Conservation (phyloP, 1,140 invertebrate genomes). For the Agrypnia vestita region DNA sequence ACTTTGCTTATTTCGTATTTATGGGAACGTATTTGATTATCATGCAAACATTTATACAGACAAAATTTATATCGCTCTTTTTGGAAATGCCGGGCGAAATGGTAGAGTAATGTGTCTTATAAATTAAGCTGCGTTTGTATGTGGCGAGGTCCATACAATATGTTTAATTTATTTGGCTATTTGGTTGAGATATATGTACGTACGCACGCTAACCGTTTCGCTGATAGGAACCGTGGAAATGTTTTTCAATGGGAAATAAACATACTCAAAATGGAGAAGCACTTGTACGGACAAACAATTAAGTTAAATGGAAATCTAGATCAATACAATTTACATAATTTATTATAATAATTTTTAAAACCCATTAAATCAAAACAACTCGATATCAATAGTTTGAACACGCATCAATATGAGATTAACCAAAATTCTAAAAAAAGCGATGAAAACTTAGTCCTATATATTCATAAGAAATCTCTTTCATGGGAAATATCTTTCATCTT, state of each 20-base stretch:
- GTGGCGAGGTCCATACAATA: slow-evolving; percentile 12
- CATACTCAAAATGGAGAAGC: too few species aligned
- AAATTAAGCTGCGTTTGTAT: slow-evolving; percentile 33
- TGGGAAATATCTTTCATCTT: too few species aligned
- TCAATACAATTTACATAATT: too few species aligned
- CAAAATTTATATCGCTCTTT: slow-evolving; percentile 40
- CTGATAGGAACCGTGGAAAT: not conserved
- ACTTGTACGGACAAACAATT: too few species aligned
- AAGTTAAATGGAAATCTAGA: too few species aligned
- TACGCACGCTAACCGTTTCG: not conserved
- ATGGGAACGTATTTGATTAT: slow-evolving; percentile 45
- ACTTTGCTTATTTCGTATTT: slow-evolving; percentile 42
- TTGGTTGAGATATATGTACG: slow-evolving; percentile 26
- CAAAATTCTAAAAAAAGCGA: too few species aligned
- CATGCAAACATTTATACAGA: slow-evolving; percentile 41
- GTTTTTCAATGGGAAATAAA: slow-evolving; percentile 24
- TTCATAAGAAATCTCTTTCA: too few species aligned
- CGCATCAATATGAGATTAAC: too few species aligned
- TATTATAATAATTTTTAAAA: too few species aligned
- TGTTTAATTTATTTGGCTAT: slow-evolving; percentile 35
- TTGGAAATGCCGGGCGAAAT: slow-evolving; percentile 29
- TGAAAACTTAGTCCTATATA: too few species aligned
- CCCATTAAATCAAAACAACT: too few species aligned
- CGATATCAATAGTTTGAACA: too few species aligned
- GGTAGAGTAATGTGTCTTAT: slow-evolving; percentile 38